phyloP scores from a whole-genome alignment of 2,113 vertebrate species.

The Steatornis caripensis region DNA sequence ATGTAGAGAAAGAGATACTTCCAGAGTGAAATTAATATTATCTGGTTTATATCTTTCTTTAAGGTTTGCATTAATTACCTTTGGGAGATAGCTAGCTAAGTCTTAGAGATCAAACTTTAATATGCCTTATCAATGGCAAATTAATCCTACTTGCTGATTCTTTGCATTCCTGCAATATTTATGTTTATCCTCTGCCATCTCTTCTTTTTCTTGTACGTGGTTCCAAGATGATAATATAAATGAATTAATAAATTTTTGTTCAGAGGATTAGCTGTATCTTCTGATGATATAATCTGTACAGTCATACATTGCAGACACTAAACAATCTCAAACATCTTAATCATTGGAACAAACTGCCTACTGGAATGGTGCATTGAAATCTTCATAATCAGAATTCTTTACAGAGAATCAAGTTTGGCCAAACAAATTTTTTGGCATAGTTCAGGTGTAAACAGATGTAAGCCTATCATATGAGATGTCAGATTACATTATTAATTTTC shows the following conservation, averaged over 20 bases:
- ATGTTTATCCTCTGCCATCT: not conserved
- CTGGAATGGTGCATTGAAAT: not conserved
- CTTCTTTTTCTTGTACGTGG: not conserved
- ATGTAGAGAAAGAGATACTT: not conserved
- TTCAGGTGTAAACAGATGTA: not conserved
- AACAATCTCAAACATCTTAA: not conserved
- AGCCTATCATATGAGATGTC: not conserved
- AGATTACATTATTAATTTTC: not conserved
- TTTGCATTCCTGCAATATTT: not conserved
- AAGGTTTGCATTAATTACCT: not conserved
- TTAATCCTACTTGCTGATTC: not conserved
- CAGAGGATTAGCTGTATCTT: not conserved
- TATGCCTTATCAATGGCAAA: not conserved
- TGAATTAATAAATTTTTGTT: not conserved
- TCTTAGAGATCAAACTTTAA: not conserved
- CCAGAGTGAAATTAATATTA: not conserved
- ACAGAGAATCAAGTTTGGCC: not conserved
- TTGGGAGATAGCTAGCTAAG: not conserved
- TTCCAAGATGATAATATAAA: not conserved
- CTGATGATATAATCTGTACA: not conserved
- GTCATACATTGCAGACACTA: not conserved
- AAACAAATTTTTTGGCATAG: not conserved
- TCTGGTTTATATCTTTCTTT: not conserved
- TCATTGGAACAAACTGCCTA: not conserved
- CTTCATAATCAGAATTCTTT: not conserved